Base-by-base conservation (phyloP, 2,888 invertebrate species). In the Antitype chi region DNA sequence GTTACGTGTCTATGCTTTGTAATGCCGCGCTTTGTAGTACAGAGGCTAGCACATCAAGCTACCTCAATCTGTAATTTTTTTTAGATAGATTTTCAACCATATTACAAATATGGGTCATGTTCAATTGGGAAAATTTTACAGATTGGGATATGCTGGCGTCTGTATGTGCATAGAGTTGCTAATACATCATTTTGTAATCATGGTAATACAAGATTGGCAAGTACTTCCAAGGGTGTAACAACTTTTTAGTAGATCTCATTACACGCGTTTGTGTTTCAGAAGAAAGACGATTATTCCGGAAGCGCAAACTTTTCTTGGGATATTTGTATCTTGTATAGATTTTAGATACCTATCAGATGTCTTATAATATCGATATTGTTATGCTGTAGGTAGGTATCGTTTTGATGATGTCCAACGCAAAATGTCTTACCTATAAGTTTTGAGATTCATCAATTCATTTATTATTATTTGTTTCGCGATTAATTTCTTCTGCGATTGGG, bases 361-460 rank as follows among this genome's bases (percentile, higher is more conserved):
- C 23, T 57, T 38, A 28, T 59, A 52, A 25, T 49, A 74, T 70
- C 53, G 28, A 69, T 55, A 64, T 68, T 59, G 25, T 60, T 64
- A 43, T 77, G 70, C n/a, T n/a, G 23, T 38, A 32, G 1, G 20
- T 43, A 11, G 9, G 6, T 52, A 67, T 23, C 17, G 57, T 63
- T 68, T 52, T 64, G 62, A 59, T 62, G 53, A 66, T 64, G 64
- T 57, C 70, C 53, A 53, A 73, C 55, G 57, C 60, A 62, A 75
- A 75, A 75, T 59, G n/a, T n/a, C n/a, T n/a, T 15, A 8, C 3
- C 13, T 38, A 4, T 11, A 17, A 6, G 15, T 23, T 43, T 66
- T 60, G 20, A 53, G 53, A 59, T 72, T 80, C 57, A 55, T 68
- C 11, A n/a, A 23, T 28, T 15, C 5, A 49, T 47, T 47, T 47